Conservation (phyloP, 2,888 invertebrate genomes). For the Diadegma fenestrale region DNA sequence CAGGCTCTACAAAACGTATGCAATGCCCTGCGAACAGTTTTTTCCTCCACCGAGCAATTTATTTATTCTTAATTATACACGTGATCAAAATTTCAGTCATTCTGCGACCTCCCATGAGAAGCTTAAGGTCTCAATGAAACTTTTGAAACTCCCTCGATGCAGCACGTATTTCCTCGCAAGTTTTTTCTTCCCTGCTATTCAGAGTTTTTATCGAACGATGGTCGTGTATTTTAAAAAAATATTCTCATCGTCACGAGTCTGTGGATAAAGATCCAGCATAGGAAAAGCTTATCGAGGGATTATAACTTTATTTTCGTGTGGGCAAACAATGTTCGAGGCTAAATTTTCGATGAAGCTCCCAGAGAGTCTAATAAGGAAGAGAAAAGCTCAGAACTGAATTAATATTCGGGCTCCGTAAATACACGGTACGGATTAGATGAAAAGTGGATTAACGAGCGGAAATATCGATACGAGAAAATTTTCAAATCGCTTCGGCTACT, state of each 20-base stretch:
- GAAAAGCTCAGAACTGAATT: neutral
- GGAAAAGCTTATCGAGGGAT: neutral
- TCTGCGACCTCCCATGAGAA: neutral
- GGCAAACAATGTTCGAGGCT: neutral
- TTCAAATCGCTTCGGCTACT: neutral
- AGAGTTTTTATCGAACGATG: neutral
- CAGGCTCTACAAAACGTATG: neutral
- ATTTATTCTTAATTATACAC: neutral
- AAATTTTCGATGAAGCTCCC: slow-evolving; percentile 2
- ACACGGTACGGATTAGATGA: neutral
- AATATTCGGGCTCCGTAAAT: slow-evolving; percentile 18
- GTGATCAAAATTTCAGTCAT: neutral
- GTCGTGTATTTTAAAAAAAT: neutral
- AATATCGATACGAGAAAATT: slow-evolving; percentile 10
- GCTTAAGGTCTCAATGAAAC: neutral
- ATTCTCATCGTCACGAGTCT: neutral
- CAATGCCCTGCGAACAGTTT: neutral
- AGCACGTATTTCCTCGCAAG: neutral
- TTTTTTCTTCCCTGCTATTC: neutral
- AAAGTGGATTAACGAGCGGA: slow-evolving; percentile 32
- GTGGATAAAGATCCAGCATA: neutral
- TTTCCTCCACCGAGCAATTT: neutral
- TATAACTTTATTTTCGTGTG: neutral
- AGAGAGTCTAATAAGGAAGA: neutral
- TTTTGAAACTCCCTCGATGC: neutral